Base-by-base conservation (phyloP, 2,797 vertebrate genomes). In the Leptoclinus maculatus region DNA sequence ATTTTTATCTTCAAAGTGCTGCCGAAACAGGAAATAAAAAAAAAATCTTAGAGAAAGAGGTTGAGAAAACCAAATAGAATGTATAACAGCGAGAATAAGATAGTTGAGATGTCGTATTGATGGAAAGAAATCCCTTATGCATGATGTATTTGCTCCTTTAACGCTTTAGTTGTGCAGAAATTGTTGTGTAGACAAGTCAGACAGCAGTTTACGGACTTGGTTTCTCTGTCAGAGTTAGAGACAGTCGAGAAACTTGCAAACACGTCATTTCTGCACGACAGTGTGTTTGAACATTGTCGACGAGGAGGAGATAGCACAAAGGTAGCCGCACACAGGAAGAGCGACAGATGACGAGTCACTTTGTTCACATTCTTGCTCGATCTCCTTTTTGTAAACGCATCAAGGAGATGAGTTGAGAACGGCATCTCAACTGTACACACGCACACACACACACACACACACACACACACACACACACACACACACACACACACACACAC, bases 111-210 rank as follows among this genome's bases (percentile, higher is more conserved):
- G 69, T 16, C 51, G 29, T 21, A 49, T 41, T 60, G 62, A 68
- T 14, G 27, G 23, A 27, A 49, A 51, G 25, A 59, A 45, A 25
- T 56, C 39, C 49, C 71, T 84, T 80, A 80, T 82, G 71, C 79
- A 87, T 85, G 78, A 83, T 90, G 80, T 29, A 86, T 86, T 74
- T 41, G 58, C 76, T 78, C 38, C 64, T 73, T 65, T 57, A 17
- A 38, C 7, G 1, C 21, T 64, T 58, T 7, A 45, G 38, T 53
- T 80, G 70, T 81, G 71, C 77, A 71, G 60, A 84, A 81, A 78
- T 2, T 14, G 29, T 57, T 62, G 59, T 62, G 49, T 17, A 39
- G 75, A 74, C 38, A 23, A 80, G 47, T 69, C 66, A 67, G 63
- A 16, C 45, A 11, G 29, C 39, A 57, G 25, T 75, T 78, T 83